Evolutionary conservation across 2,113 vertebrate genomes (phyloP).

Genomic region (Heloderma charlesbogerti): DNA sequence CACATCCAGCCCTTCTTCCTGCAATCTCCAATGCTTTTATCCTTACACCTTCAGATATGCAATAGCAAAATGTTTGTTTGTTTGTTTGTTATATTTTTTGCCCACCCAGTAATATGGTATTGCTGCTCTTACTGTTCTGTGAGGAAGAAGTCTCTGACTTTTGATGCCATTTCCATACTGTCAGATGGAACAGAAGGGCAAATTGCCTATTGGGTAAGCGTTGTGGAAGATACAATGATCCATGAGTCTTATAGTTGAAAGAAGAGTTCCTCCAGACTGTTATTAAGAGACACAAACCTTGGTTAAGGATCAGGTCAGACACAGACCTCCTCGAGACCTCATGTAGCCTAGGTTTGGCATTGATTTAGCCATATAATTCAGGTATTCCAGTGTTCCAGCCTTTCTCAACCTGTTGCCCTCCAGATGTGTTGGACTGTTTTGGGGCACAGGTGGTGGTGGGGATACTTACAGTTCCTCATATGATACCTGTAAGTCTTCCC

Average conservation of each 20-base stretch:
- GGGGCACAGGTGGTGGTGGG: too few species aligned
- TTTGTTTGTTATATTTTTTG: neutral
- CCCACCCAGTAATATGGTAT: neutral
- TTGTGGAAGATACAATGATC: neutral
- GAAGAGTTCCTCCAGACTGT: neutral
- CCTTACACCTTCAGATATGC: conserved; percentile 26
- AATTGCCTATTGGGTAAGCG: conserved; percentile 18
- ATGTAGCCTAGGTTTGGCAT: neutral
- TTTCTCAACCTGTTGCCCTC: neutral
- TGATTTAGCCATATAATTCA: neutral
- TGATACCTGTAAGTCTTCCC: too few species aligned
- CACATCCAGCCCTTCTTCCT: too few species aligned
- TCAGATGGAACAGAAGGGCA: conserved; percentile 16
- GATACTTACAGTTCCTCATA: too few species aligned
- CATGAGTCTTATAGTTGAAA: neutral
- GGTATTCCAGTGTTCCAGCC: neutral
- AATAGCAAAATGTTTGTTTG: neutral
- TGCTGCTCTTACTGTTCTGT: conserved; percentile 50
- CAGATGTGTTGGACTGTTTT: neutral
- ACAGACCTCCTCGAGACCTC: neutral
- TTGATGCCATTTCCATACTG: neutral
- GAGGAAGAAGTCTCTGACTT: conserved; percentile 9
- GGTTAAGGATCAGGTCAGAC: neutral
- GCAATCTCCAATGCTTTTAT: neutral
- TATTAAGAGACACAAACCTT: too few species aligned